Base-by-base conservation (phyloP, 2,888 invertebrate genomes). In the Branchellion lobata region DNA sequence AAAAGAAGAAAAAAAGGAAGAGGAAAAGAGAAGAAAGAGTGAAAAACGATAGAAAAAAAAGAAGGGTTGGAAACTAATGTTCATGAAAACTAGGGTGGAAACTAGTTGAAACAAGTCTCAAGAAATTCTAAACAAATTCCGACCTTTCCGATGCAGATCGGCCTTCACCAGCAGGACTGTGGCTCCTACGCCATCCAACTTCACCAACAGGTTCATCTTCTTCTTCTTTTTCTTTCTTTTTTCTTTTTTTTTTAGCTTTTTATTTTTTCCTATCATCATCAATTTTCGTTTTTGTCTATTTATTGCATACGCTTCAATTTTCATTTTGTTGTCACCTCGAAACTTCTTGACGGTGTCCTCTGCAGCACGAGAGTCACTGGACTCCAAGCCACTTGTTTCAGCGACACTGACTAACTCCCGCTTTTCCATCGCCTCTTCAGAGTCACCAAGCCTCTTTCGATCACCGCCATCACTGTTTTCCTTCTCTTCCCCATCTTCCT, bases 121-220 rank as follows among this genome's bases (percentile, higher is more conserved):
- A n/a, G n/a, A n/a, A n/a, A n/a, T n/a, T n/a, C n/a, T n/a, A n/a
- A n/a, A n/a, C n/a, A n/a, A n/a, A n/a, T n/a, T n/a, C n/a, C n/a
- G 3, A 57, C 61, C 86, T 14, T 84, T 82, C 51, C 82, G 81
- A 78, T 86, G 86, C 65, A 84, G 84, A 27, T 83, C 82, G 0
- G 85, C 84, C 65, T 81, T 83, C 0, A 86, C 81, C 18, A 86
- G 80, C 61, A 86, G 79, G 1, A 83, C 83, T 72, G 86, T 86
- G 0, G 86, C 86, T 5, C 86, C 86, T 3, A 86, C 86, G 0
- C 86, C 86, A 82, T 86, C 86, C 53, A 86, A 61, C 3, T 83
- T 82, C 8, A 86, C 86, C 34, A 81, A 27, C 61, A 57, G 21
- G 24, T 57, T 57, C n/a, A n/a, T 5, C 61, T 57, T 29, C 24